phyloP scores from a whole-genome alignment of 2,797 vertebrate genomes.

The Picus viridis region DNA sequence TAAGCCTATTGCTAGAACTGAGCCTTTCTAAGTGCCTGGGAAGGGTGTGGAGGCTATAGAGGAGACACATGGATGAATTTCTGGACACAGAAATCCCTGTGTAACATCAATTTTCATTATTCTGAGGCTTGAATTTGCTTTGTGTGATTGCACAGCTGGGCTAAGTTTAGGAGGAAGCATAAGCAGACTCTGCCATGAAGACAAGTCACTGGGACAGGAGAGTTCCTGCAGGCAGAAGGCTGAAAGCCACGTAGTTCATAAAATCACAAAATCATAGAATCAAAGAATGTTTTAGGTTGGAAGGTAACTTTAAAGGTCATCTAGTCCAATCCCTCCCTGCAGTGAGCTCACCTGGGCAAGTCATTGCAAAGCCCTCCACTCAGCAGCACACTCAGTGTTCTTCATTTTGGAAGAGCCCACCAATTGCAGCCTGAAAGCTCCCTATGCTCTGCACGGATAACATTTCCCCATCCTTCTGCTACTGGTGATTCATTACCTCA shows the following conservation, averaged over 20 bases:
- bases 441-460: not conserved
- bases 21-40: slow-evolving; percentile 39
- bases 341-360: not conserved
- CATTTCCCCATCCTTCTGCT: not conserved
- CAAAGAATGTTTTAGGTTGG: too few relatives aligned
- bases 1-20: not conserved
- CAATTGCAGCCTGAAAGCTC: not conserved
- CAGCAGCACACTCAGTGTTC: rapidly evolving
- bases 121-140: not conserved
- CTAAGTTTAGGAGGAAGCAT: not conserved
- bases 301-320: too few relatives aligned
- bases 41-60: not conserved
- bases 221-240: not conserved
- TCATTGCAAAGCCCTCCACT: not conserved
- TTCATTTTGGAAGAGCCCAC: not conserved
- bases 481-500: not conserved
- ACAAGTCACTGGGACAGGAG: not conserved
- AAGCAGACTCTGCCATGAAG: not conserved
- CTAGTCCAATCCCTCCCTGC: too few relatives aligned
- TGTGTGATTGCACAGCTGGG: not conserved
- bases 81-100: not conserved
- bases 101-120: not conserved
- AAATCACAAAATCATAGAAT: too few relatives aligned
- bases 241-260: not conserved
- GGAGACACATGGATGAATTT: not conserved